phyloP scores from a whole-genome alignment of 1,140 invertebrate species.

The Epicauta chinensis region DNA sequence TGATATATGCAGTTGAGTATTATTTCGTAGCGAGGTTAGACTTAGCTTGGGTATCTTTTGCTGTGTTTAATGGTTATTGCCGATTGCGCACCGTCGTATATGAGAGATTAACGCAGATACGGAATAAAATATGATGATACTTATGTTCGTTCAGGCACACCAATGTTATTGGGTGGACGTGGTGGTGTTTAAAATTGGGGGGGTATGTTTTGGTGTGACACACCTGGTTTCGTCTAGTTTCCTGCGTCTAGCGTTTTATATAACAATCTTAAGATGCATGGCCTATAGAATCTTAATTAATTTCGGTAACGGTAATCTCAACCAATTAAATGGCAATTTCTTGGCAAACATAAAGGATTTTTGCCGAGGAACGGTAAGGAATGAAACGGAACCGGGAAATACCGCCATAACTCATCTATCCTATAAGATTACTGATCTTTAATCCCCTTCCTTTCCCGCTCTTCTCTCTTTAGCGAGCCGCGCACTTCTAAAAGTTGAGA shows the following conservation, averaged over 20 bases:
- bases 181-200: background rate
- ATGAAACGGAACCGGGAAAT: constrained; percentile 41
- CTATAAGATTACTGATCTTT: constrained; percentile 69
- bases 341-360: constrained; percentile 42
- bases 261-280: constrained; percentile 38
- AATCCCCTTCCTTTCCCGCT: constrained; percentile 52
- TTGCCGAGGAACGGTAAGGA: constrained; percentile 41
- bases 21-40: constrained; percentile 30
- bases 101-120: constrained; percentile 30
- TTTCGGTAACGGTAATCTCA: constrained; percentile 39
- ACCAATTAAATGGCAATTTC: constrained; percentile 43
- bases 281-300: constrained; percentile 43
- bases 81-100: constrained; percentile 27
- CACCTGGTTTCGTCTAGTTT: constrained; percentile 6
- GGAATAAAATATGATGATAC: constrained; percentile 28
- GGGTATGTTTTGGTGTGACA: background rate
- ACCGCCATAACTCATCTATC: constrained; percentile 57
- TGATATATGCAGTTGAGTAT: constrained; percentile 30
- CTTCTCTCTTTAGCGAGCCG: constrained; percentile 42
- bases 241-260: constrained; percentile 2
- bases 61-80: constrained; percentile 32
- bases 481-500: constrained; percentile 62
- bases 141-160: constrained; percentile 13
- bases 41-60: constrained; percentile 29
- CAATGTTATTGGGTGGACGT: background rate